phyloP scores from a whole-genome alignment of 2,113 vertebrate species.

The Seriola dumerili region DNA sequence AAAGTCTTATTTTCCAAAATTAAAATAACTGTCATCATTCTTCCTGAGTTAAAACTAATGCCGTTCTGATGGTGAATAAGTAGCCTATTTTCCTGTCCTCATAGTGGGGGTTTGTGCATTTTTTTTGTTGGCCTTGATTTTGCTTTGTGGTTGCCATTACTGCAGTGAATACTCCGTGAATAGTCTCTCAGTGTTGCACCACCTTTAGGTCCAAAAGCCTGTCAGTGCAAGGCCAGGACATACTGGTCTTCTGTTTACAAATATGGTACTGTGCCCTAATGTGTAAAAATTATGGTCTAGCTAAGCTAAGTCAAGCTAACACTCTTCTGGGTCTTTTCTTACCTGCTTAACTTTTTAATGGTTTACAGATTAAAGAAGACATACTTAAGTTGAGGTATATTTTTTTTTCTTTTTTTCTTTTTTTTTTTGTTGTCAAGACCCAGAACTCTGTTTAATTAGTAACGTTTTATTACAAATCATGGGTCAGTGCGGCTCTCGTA shows the following conservation, averaged over 20 bases:
- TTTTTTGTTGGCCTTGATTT: conserved; percentile 35
- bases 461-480: not conserved
- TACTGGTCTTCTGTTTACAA: not conserved
- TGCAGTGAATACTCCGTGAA: conserved; percentile 19
- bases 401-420: no score
- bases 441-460: not conserved
- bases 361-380: not conserved
- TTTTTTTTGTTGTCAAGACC: not conserved
- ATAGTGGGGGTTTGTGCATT: conserved; percentile 7
- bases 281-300: not conserved
- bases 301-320: no score
- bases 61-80: conserved; percentile 32
- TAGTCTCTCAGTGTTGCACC: conserved; percentile 4
- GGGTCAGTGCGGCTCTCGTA: not conserved
- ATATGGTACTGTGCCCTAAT: not conserved
- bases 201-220: not conserved
- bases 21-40: conserved; percentile 65
- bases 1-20: conserved; percentile 44
- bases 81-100: conserved; percentile 33
- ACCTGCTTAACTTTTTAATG: not conserved
- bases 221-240: not conserved
- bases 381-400: not conserved
- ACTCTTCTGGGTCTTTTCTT: not conserved
- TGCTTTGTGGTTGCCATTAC: conserved; percentile 16
- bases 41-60: conserved; percentile 50